A percentile compares a stretch with the other conserved stretches of the same genome.
Evolutionary conservation across 1,140 invertebrate species (phyloP).

Genomic region (Temnothorax longispinosus): DNA sequence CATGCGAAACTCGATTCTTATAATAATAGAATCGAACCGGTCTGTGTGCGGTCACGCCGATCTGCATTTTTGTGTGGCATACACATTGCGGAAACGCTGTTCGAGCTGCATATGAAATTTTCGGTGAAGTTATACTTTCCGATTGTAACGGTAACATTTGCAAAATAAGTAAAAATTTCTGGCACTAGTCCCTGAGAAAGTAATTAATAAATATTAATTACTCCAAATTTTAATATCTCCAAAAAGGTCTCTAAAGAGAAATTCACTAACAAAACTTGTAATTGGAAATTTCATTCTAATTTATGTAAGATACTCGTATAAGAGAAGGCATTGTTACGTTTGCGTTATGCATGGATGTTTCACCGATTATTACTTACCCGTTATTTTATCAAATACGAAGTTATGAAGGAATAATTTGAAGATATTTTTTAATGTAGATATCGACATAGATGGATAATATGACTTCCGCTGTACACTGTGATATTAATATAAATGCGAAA

Average conservation of each 20-base stretch:
- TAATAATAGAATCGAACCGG: conserved; percentile 48
- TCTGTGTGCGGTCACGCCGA: conserved; percentile 17
- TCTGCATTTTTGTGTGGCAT: conserved; percentile 33
- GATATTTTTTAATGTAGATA: conserved; percentile 5
- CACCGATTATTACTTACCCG: conserved; percentile 5
- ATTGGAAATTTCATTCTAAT: conserved; percentile 24
- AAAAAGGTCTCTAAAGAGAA: not conserved
- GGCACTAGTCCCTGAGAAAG: not conserved
- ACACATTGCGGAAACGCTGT: not conserved
- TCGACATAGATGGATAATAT: not conserved
- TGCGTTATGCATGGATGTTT: conserved; percentile 11
- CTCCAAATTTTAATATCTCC: not conserved
- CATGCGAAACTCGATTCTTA: conserved; percentile 45
- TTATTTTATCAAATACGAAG: conserved; percentile 41
- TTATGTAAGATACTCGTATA: conserved; percentile 34
- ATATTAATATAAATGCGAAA: not conserved
- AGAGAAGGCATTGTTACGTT: conserved; percentile 4
- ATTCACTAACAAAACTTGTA: conserved; percentile 20
- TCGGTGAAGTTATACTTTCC: not conserved
- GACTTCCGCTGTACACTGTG: not conserved
- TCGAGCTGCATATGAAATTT: not conserved
- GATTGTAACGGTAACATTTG: not conserved
- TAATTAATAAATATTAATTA: conserved; percentile 9
- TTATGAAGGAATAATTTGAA: conserved; percentile 13
- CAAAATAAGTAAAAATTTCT: not conserved